These are phyloP conservation scores for Clarias pachynema DNA, from an alignment of 2,797 vertebrate genomes.

Conservation along the genomic window DNA sequence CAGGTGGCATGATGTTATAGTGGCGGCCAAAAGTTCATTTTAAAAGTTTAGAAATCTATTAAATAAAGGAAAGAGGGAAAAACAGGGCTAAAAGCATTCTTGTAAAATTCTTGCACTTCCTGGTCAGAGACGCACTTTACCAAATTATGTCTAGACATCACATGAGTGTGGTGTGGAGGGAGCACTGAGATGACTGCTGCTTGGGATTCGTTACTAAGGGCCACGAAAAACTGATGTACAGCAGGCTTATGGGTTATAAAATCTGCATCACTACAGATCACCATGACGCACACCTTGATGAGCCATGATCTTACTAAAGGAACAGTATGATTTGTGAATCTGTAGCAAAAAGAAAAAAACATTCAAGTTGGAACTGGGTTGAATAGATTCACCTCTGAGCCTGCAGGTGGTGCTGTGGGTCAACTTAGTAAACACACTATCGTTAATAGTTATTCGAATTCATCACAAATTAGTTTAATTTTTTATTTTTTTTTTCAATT, in stretches of 20 bases:
- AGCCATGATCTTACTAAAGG: no score
- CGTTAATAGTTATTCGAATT: not conserved
- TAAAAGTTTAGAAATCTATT: not conserved
- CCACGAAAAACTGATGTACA: no score
- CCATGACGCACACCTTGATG: no score
- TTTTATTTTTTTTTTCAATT: not conserved
- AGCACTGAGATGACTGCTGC: not conserved
- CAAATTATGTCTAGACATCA: no score
- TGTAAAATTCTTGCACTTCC: not conserved
- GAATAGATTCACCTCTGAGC: not conserved
- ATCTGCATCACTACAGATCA: no score
- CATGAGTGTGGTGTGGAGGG: not conserved
- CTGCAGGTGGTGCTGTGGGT: conserved; percentile 41
- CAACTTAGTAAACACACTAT: not conserved
- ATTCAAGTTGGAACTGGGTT: no score
- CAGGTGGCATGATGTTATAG: no score
- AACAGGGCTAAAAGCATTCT: no score
- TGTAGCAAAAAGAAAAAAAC: no score
- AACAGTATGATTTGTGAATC: no score
- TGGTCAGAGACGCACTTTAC: not conserved
- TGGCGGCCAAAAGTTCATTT: not conserved
- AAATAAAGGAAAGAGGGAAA: not conserved
- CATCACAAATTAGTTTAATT: not conserved
- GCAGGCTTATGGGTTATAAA: no score
- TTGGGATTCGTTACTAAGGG: no score